Percentiles rank a stretch among this genome's conserved stretches.
phyloP scores from a whole-genome alignment of 2,888 invertebrate genomes.

The Cistogaster globosa region DNA sequence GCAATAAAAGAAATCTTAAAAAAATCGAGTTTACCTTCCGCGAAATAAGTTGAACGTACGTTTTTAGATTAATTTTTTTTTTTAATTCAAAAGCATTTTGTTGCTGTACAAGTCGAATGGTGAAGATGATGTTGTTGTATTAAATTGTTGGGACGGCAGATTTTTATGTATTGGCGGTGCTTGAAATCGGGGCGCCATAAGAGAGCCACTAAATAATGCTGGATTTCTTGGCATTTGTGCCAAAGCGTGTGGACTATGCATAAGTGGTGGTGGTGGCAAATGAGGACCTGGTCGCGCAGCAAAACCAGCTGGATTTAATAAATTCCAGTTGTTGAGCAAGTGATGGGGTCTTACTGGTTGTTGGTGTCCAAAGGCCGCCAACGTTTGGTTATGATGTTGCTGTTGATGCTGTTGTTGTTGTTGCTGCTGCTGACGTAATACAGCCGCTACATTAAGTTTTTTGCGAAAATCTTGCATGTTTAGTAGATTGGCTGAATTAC shows the following conservation, averaged over 20 bases:
- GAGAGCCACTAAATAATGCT: constrained; percentile 54
- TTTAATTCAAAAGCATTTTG: constrained; percentile 77
- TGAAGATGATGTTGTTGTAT: constrained; percentile 69
- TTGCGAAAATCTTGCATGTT: constrained; percentile 73
- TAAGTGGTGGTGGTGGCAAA: constrained; percentile 66
- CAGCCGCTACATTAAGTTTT: constrained; percentile 68
- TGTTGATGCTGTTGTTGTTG: constrained; percentile 56
- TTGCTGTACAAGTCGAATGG: constrained; percentile 64
- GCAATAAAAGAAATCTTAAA: background rate
- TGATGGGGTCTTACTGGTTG: constrained; percentile 70
- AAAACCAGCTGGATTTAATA: constrained; percentile 71
- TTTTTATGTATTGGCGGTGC: constrained; percentile 63
- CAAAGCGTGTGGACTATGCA: constrained; percentile 70
- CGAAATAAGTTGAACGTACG: background rate
- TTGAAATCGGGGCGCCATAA: constrained; percentile 65
- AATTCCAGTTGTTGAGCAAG: constrained; percentile 65
- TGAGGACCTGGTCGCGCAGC: constrained; percentile 42
- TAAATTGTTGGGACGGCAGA: constrained; percentile 68
- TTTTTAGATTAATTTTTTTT: background rate
- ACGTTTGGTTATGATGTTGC: constrained; percentile 50
- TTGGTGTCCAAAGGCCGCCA: constrained; percentile 71
- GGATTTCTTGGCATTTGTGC: constrained; percentile 66
- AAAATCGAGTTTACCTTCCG: constrained; percentile 12
- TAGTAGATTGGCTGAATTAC: constrained; percentile 69
- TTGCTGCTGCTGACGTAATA: constrained; percentile 65